Conservation (phyloP, 2,797 vertebrate genomes). For the Mus caroli region DNA sequence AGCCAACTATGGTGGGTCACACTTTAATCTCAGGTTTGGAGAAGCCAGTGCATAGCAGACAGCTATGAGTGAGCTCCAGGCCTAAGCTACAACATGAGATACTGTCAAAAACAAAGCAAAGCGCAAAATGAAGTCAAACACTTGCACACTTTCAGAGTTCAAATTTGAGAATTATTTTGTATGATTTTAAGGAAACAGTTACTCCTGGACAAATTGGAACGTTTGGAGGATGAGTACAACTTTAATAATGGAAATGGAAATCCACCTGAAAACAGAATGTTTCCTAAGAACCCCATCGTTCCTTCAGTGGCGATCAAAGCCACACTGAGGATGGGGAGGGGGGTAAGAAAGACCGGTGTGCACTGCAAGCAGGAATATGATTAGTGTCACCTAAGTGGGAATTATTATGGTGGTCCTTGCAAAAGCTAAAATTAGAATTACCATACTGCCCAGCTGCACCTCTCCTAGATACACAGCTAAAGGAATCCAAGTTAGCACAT, state of each 20-base stretch:
- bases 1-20: background rate
- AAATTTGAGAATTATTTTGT: conserved; percentile 40
- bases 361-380: background rate
- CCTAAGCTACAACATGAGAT: too few species aligned
- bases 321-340: background rate
- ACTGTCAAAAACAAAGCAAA: background rate
- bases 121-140: background rate
- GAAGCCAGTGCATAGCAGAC: background rate
- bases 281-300: background rate
- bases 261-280: conserved; percentile 12
- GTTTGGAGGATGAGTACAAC: background rate
- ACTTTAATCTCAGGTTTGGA: background rate
- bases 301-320: background rate
- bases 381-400: background rate
- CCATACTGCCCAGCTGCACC: background rate
- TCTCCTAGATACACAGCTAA: background rate
- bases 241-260: background rate
- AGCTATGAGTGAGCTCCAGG: background rate
- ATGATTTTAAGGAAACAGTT: background rate
- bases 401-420: background rate
- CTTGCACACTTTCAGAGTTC: background rate
- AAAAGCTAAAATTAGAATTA: background rate
- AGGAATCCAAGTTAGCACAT: background rate
- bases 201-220: background rate
- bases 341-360: background rate